Evolutionary conservation across 2,888 invertebrate species (phyloP).

Genomic region (Corbicula japonica): DNA sequence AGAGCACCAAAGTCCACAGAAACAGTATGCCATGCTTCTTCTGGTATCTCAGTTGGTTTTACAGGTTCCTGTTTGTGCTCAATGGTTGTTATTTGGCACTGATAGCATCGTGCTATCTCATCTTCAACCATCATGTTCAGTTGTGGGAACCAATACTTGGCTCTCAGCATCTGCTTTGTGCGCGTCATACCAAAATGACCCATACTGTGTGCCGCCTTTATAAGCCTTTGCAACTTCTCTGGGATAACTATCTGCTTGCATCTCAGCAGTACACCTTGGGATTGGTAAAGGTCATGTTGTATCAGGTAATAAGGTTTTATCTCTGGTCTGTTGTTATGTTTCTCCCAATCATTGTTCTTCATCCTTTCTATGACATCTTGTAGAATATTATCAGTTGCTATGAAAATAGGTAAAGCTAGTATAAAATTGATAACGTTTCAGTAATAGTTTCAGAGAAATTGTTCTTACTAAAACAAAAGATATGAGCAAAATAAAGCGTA

Average conservation of each 20-base stretch:
- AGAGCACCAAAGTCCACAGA: constrained; percentile 30
- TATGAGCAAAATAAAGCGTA: too few relatives aligned
- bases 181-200: constrained; percentile 48
- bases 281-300: constrained; percentile 29
- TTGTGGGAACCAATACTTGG: constrained; percentile 46
- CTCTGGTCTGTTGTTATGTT: too few relatives aligned
- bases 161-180: constrained; percentile 37
- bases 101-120: constrained; percentile 31
- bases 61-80: constrained; percentile 36
- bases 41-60: constrained; percentile 46
- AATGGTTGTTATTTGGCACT: constrained; percentile 50
- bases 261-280: constrained; percentile 25
- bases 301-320: too few relatives aligned
- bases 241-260: constrained; percentile 11
- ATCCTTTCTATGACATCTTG: too few relatives aligned
- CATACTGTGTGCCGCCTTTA: constrained; percentile 38
- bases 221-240: constrained; percentile 25
- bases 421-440: too few relatives aligned
- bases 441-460: too few relatives aligned
- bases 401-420: too few relatives aligned
- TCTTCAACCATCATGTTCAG: constrained; percentile 47
- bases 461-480: too few relatives aligned
- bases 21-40: constrained; percentile 27
- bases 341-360: too few relatives aligned
- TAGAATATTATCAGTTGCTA: too few relatives aligned